Base-by-base conservation (phyloP, 1,140 invertebrate genomes). In the Proales similis region DNA sequence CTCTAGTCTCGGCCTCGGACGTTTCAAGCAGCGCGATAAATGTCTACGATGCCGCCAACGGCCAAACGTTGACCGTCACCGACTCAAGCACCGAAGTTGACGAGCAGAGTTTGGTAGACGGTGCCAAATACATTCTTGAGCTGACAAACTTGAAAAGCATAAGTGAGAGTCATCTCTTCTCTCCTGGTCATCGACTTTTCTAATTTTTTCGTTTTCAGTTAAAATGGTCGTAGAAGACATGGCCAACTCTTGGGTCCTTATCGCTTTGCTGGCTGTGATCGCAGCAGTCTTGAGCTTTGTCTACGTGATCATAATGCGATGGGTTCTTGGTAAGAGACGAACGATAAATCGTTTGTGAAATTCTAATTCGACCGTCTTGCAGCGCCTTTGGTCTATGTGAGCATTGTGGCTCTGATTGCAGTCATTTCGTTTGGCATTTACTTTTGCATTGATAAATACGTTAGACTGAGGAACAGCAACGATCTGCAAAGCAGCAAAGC, bases 61-160 rank as follows among this genome's bases (percentile, higher is more conserved):
- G 30, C 19, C 51, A 57, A 42, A 24, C 36, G 17, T 26, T 57
- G 39, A 36, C 39, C 26, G 45, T 57, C 2, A 57, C 39, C 45
- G 36, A 42, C 22, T 26, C 45, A 11, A 17, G 22, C 14, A 22
- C 39, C 39, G 51, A 42, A 19, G 11, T 57, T 11, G 45, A 57
- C 26, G 39, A 42, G 26, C 29, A 57, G 39, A 17, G 39, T 19
- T 17, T 57, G 12, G 30, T 27, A 42, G 24, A 57, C 19, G 51
- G 33, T 27, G 45, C 36, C 22, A 29, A 57, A 12, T 19, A 29
- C 11, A 19, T 57, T 14, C 30, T 57, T 5, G 27, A 57, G 11
- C 32, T 57, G 20, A 57, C 32, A 14, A 57, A 57, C 30, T 6
- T 57, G 29, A 57, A 57, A 57, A 42, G 45, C 45, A 30, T 57